phyloP scores from a whole-genome alignment of 2,113 vertebrate genomes.

The Grantiella picta region DNA sequence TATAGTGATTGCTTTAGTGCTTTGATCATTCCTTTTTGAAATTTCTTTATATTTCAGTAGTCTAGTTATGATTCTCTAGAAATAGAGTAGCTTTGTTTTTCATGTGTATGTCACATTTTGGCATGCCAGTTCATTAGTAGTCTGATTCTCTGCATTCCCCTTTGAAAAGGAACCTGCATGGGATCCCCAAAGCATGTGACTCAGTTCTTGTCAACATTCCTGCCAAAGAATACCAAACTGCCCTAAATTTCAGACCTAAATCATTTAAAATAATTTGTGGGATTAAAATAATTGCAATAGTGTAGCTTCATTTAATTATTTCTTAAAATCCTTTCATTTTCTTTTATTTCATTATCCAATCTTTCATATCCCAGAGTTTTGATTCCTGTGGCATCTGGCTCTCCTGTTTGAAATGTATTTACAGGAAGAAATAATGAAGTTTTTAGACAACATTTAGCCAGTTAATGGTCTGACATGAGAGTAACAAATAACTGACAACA shows the following conservation, averaged over 20 bases:
- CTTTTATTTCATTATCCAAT: slow-evolving; percentile 27
- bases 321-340: background rate
- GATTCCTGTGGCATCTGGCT: slow-evolving; percentile 56
- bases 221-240: slow-evolving; percentile 14
- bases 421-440: slow-evolving; percentile 22
- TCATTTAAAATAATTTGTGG: slow-evolving; percentile 13
- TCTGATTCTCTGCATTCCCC: slow-evolving; percentile 42
- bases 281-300: background rate
- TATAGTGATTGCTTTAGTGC: slow-evolving; percentile 73
- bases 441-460: slow-evolving; percentile 20
- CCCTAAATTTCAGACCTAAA: background rate
- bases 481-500: background rate
- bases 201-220: slow-evolving; percentile 77
- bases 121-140: slow-evolving; percentile 71
- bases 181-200: slow-evolving; percentile 70
- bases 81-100: slow-evolving; percentile 71
- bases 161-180: slow-evolving; percentile 69
- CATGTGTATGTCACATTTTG: slow-evolving; percentile 56
- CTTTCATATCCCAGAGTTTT: slow-evolving; percentile 44
- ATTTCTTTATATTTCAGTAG: slow-evolving; percentile 66
- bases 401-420: slow-evolving; percentile 52
- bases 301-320: background rate
- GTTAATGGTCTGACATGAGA: background rate
- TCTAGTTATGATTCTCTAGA: slow-evolving; percentile 66
- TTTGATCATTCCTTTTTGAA: slow-evolving; percentile 63